Evolutionary conservation across 2,113 vertebrate genomes (phyloP), one percentile per base, ranked within the genome.

Genomic region (Tragulus kanchil): DNA sequence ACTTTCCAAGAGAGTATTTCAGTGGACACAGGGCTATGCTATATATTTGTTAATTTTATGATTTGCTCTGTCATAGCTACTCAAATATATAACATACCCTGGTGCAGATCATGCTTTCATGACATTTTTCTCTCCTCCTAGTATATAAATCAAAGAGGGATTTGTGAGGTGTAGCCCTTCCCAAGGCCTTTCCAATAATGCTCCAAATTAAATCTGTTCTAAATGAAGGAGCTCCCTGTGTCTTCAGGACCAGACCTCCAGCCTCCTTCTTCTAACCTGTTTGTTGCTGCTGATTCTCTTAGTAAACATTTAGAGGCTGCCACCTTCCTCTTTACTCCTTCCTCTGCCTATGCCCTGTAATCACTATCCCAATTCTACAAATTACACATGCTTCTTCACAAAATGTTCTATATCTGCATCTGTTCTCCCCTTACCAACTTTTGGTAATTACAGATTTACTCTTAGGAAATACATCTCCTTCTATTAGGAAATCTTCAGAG

Each of bases 361-460:
- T 89, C 64, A 13, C 7, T n/a, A 23, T 75, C 26, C 9, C 36
- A 71, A 4, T 77, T 84, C 64, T 69, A 83, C 21, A 96, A 23
- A 67, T 48, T 36, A 28, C 19, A 21, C 25, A 7, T 94, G 79
- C 59, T 59, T 42, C 3, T 17, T 87, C 45, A 77, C 28, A 54
- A 19, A 71, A 50, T 82, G 16, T 78, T 92, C 61, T 75, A 26
- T 82, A 67, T 73, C 48, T 85, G 16, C 3, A 85, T 65, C 45
- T 17, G 26, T 14, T 89, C 48, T 62, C 7, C 16, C 23, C 56
- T 45, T 31, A 59, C 42, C 54, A 71, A 69, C 50, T 58, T 85
- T 95, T 45, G 88, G 83, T 94, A 90, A 86, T 93, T 89, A 94
- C 3, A 86, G 17, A 82, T 97, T 94, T 95, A 95, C 92, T 85